These are phyloP conservation scores for Archocentrus centrarchus DNA, from an alignment of 2,113 vertebrate genomes.

Conservation along the genomic window DNA sequence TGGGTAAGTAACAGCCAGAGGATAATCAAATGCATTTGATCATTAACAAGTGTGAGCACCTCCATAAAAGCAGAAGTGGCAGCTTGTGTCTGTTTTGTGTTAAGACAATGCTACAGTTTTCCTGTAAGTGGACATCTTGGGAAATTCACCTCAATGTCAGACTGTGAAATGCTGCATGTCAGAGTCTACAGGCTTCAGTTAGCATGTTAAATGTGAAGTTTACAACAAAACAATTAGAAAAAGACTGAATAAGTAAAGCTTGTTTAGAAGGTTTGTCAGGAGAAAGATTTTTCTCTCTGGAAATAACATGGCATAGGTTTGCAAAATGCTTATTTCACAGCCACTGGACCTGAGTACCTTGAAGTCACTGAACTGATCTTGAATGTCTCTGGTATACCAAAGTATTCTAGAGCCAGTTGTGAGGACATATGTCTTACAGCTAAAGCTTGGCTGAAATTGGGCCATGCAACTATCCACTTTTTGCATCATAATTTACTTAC, in stretches of 20 bases:
- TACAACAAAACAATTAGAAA: accelerated
- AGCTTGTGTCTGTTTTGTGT: no score
- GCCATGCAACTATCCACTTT: not conserved
- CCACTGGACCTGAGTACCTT: not conserved
- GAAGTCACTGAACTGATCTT: not conserved
- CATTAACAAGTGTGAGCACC: not conserved
- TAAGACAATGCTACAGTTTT: no score
- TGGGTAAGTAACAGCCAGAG: not conserved
- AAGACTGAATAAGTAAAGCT: not conserved
- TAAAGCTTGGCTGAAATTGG: not conserved
- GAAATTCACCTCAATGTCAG: not conserved
- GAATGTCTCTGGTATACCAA: not conserved
- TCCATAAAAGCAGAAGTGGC: not conserved
- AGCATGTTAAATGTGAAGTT: not conserved
- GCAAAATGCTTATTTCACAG: not conserved
- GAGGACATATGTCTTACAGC: not conserved
- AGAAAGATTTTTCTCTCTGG: not conserved
- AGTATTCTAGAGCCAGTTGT: not conserved
- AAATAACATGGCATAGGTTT: not conserved
- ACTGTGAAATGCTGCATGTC: not conserved
- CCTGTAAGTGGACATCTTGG: not conserved
- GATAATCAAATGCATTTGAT: not conserved
- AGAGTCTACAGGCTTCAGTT: not conserved
- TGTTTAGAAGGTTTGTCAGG: not conserved
- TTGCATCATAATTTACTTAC: slow-evolving; percentile 7